Percentiles rank a stretch among this genome's conserved stretches.
Evolutionary conservation across 2,888 invertebrate species (phyloP).

Genomic region (Coenonympha arcania): DNA sequence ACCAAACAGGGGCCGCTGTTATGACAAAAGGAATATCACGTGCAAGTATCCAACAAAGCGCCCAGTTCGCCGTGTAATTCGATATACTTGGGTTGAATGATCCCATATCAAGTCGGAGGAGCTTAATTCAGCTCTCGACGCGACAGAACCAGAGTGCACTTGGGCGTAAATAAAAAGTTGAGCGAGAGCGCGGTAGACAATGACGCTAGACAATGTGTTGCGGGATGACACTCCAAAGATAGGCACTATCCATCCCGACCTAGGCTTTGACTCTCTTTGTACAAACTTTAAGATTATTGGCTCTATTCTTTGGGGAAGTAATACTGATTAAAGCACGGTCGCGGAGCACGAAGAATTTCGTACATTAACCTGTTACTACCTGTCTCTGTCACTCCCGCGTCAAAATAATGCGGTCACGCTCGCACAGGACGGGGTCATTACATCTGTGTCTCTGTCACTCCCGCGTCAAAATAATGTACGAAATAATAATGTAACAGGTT

Average conservation of each 20-base stretch:
- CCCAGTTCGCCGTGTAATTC: conserved; percentile 67
- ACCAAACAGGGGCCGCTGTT: conserved; percentile 6
- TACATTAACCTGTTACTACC: too few species aligned
- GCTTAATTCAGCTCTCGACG: conserved; percentile 70
- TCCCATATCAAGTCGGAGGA: conserved; percentile 70
- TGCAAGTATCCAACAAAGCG: conserved; percentile 69
- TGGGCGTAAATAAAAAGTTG: conserved; percentile 73
- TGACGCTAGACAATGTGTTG: conserved; percentile 69
- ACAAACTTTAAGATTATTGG: neutral
- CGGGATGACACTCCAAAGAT: conserved; percentile 59
- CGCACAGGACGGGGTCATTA: too few species aligned
- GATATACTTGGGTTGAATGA: conserved; percentile 72
- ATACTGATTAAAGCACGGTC: too few species aligned
- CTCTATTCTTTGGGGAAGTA: too few species aligned
- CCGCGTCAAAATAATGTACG: too few species aligned
- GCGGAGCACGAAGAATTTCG: too few species aligned
- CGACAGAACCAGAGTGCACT: conserved; percentile 68
- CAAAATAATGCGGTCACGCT: too few species aligned
- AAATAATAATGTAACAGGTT: too few species aligned
- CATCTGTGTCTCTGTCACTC: too few species aligned
- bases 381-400: too few species aligned
- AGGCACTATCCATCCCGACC: conserved; percentile 42
- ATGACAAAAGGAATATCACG: conserved; percentile 64
- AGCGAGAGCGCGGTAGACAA: conserved; percentile 63
- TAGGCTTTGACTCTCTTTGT: conserved; percentile 22